phyloP scores from a whole-genome alignment of 2,888 invertebrate genomes.

The Congeria kusceri region DNA sequence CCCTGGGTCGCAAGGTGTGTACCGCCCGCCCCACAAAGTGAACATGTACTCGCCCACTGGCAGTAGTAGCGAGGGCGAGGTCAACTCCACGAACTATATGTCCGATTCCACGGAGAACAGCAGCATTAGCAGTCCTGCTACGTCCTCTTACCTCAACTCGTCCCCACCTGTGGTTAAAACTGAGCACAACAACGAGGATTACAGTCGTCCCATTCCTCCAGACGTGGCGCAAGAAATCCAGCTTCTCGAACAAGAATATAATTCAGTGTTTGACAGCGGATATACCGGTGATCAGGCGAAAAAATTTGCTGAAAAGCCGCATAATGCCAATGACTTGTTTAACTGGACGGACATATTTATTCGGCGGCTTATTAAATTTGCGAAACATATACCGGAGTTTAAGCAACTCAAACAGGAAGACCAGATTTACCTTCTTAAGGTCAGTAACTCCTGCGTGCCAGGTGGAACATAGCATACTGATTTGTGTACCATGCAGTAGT shows the following conservation, averaged over 20 bases:
- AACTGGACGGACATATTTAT: conserved; percentile 87
- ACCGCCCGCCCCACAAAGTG: conserved; percentile 34
- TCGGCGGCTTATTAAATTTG: conserved; percentile 89
- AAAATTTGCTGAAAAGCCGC: conserved; percentile 73
- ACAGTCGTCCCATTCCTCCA: conserved; percentile 52
- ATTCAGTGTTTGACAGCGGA: conserved; percentile 73
- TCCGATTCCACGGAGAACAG: conserved; percentile 60
- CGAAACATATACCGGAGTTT: conserved; percentile 90
- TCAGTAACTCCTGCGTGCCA: conserved; percentile 39
- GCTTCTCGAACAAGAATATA: conserved; percentile 63
- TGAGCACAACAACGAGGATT: conserved; percentile 51
- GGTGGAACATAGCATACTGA: too few relatives aligned
- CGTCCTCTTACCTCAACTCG: not conserved
- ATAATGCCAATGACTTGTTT: conserved; percentile 77
- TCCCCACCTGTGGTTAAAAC: conserved; percentile 39
- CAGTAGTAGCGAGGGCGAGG: conserved; percentile 45
- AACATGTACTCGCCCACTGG: conserved; percentile 33
- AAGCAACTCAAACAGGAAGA: conserved; percentile 97
- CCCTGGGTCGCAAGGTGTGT: not conserved
- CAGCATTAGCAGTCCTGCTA: conserved; percentile 35
- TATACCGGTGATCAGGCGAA: conserved; percentile 73
- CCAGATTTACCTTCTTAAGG: conserved; percentile 93
- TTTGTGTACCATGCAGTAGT: too few relatives aligned
- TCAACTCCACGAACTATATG: conserved; percentile 50
- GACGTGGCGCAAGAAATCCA: conserved; percentile 64